Evolutionary conservation across 2,888 invertebrate species (phyloP), one percentile per base, ranked within the genome.

Genomic region (Invenusta paracnida): DNA sequence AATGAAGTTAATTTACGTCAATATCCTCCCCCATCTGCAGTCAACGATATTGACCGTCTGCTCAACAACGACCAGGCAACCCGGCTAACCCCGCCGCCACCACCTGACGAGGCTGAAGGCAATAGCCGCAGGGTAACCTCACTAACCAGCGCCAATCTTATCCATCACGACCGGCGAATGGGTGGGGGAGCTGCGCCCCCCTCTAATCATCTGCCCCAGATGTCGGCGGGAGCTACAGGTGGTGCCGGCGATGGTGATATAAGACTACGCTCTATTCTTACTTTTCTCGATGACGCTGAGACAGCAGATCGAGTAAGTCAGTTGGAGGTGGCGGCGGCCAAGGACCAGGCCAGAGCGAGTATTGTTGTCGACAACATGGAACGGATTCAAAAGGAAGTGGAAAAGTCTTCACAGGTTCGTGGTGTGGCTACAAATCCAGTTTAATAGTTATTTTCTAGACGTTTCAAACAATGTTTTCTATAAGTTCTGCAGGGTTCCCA

Each of bases 211-310:
- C 73, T 2, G 17, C 73, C 73, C 5, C 17, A 23, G 73, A 73
- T n/a, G 11, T 23, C 11, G 23, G 5, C 73, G 25, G 25, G 2
- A 13, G 17, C 11, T 2, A 73, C 73, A 73, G 73, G 17, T 5
- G 27, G 17, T n/a, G 73, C 11, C 27, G 23, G 23, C 25, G 11
- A 5, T 48, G 48, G 11, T 5, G 73, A 73, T 23, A 23, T 73
- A 5, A 73, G 23, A 23, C 23, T 91, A 85, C 88, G 89, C 85
- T 90, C 90, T 86, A 91, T 91, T 82, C 90, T 91, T 88, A 88
- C 89, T 28, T 91, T 91, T 87, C 88, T 91, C 25, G 90, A 91
- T 88, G 91, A 91, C 85, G 90, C 91, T 0, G 91, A 91, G 83
- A 89, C 90, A 29, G 88, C 89, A 2, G 90, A 90, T 86, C 87